Evolutionary conservation across 2,888 invertebrate genomes (phyloP), one percentile per base, ranked within the genome.

Genomic region (Malacosoma neustria): DNA sequence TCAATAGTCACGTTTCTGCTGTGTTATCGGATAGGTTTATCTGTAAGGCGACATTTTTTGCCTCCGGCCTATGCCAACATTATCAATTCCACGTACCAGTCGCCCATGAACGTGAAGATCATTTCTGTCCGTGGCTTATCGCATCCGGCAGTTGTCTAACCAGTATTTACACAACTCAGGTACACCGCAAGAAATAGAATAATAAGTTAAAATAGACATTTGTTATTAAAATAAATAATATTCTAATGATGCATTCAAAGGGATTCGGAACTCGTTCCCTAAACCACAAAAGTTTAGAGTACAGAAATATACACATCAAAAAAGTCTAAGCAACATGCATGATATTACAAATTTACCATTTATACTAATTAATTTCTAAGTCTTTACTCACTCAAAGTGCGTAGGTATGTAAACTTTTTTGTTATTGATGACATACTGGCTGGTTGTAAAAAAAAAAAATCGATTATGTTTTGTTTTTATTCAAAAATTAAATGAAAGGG

Each of bases 151-250:
- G 42, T 58, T 53, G 56, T 54, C 52, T 22, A 22, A 22, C 37
- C 44, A 61, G 58, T 63, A 63, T 55, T 61, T 64, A 54, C 54
- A 48, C 48, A 43, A 41, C 51, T 49, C 60, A 62, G 56, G 63
- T 60, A 60, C 51, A 22, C 44, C 38, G 9, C 9, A 5, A 2
- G 46, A 48, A 51, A 50, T 38, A 51, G 52, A 66, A 70, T 60
- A 64, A 67, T 60, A 56, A 59, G 48, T 41, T 46, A 38, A 37
- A 48, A 45, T 43, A 41, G 39, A 38, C 37, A 57, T 64, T 72
- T 81, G 77, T 82, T 81, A 76, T 81, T 80, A 67, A 71, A 81
- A 79, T 80, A 80, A 80, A 79, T 65, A 71, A 60, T 70, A 72
- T 76, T 22, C 9, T 74, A 74, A 76, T 65, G 63, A 60, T 50